Conservation (phyloP, 2,797 vertebrate species). For the Silurus aristotelis region DNA sequence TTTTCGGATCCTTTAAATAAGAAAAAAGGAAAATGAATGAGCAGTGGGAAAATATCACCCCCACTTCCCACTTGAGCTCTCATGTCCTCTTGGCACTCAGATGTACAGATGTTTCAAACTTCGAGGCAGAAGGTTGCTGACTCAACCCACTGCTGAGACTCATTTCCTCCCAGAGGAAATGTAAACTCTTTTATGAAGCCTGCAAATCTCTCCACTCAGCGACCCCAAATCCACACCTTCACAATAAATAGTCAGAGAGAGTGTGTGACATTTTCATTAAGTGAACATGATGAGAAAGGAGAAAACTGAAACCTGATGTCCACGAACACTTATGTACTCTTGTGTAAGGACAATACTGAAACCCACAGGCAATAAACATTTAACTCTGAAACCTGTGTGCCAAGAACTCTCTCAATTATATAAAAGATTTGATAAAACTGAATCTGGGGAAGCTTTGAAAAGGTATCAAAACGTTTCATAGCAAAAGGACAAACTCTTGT, state of each 20-base stretch:
- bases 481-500: neutral
- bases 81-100: slow-evolving; percentile 28
- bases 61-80: neutral
- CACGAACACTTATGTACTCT: neutral
- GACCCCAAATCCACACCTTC: slow-evolving; percentile 31
- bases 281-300: neutral
- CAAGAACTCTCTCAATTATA: no score
- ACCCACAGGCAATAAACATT: no score
- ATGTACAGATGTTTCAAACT: slow-evolving; percentile 45
- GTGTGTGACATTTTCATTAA: slow-evolving; percentile 12
- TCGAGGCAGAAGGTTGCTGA: slow-evolving; percentile 39
- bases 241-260: slow-evolving; percentile 19
- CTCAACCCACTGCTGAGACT: slow-evolving; percentile 38
- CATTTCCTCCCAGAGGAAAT: slow-evolving; percentile 50
- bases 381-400: neutral
- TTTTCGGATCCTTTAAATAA: neutral
- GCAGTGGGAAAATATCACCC: neutral
- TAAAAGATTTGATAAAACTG: neutral
- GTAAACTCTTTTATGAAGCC: slow-evolving; percentile 50
- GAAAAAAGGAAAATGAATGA: neutral
- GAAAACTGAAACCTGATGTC: neutral
- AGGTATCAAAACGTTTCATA: neutral
- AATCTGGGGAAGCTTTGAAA: neutral
- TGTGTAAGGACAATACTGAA: neutral
- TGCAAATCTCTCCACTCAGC: slow-evolving; percentile 35